Conservation (phyloP, 2,888 invertebrate genomes). For the Disparrhopalites patrizii region DNA sequence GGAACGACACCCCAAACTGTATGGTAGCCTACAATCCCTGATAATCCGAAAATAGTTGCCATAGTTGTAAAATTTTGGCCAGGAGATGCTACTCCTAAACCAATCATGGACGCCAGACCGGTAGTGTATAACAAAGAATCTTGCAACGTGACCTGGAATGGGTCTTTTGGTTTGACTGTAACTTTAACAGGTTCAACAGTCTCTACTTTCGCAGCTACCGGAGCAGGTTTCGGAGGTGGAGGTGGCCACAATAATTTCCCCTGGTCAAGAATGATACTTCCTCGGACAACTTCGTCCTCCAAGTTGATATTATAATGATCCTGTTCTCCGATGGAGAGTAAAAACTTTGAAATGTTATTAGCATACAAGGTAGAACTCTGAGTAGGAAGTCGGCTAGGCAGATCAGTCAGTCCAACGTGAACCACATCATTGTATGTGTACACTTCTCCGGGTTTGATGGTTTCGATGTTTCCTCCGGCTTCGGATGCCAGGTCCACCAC, state of each 20-base stretch:
- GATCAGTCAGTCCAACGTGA: slow-evolving; percentile 79
- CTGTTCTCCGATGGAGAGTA: slow-evolving; percentile 73
- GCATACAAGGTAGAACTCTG: slow-evolving; percentile 82
- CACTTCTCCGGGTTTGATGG: slow-evolving; percentile 72
- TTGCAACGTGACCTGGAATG: slow-evolving; percentile 67
- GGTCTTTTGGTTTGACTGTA: slow-evolving; percentile 58
- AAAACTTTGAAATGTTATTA: slow-evolving; percentile 85
- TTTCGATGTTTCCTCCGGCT: slow-evolving; percentile 80
- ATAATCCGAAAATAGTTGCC: slow-evolving; percentile 77
- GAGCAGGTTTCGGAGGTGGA: slow-evolving; percentile 60
- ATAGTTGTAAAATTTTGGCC: slow-evolving; percentile 80
- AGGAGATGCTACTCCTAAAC: slow-evolving; percentile 70
- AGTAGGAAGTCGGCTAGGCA: slow-evolving; percentile 78
- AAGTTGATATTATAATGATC: slow-evolving; percentile 75
- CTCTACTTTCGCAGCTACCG: slow-evolving; percentile 54
- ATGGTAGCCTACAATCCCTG: slow-evolving; percentile 79
- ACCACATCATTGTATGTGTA: slow-evolving; percentile 72
- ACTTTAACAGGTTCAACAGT: slow-evolving; percentile 53
- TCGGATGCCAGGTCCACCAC: slow-evolving; percentile 86
- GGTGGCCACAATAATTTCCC: slow-evolving; percentile 77
- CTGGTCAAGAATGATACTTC: slow-evolving; percentile 70
- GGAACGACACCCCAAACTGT: slow-evolving; percentile 91
- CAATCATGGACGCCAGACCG: slow-evolving; percentile 67
- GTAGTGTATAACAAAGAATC: slow-evolving; percentile 65
- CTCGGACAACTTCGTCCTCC: slow-evolving; percentile 80